Conservation (phyloP, 2,113 vertebrate species). For the Phalacrocorax aristotelis region DNA sequence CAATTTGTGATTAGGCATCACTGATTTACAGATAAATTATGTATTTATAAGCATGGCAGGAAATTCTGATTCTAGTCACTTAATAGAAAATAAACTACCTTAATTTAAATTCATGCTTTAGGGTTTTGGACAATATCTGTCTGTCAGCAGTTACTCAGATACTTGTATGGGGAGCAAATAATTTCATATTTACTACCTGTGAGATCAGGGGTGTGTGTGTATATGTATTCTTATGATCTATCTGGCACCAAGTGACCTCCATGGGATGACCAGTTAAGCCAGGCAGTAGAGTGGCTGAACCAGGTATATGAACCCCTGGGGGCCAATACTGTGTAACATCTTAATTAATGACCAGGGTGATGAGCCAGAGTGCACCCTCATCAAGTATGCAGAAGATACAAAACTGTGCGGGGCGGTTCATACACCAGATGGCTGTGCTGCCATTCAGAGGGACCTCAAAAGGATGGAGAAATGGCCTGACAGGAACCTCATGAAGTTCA, state of each 20-base stretch:
- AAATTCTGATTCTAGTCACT: neutral
- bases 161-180: neutral
- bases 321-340: neutral
- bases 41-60: neutral
- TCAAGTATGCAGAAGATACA: neutral
- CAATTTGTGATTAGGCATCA: neutral
- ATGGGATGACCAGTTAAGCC: neutral
- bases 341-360: neutral
- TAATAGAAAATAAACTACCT: neutral
- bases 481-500: neutral
- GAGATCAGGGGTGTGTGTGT: accelerated
- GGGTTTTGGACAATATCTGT: neutral
- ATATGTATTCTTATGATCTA: neutral
- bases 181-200: neutral
- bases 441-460: neutral
- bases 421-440: neutral
- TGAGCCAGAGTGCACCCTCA: neutral
- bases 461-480: neutral
- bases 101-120: neutral
- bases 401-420: neutral
- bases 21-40: neutral
- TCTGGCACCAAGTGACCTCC: neutral
- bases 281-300: neutral
- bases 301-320: neutral
- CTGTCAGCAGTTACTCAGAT: neutral